Evolutionary conservation across 2,797 vertebrate genomes (phyloP).

Genomic region (Syngnathus rostellatus): DNA sequence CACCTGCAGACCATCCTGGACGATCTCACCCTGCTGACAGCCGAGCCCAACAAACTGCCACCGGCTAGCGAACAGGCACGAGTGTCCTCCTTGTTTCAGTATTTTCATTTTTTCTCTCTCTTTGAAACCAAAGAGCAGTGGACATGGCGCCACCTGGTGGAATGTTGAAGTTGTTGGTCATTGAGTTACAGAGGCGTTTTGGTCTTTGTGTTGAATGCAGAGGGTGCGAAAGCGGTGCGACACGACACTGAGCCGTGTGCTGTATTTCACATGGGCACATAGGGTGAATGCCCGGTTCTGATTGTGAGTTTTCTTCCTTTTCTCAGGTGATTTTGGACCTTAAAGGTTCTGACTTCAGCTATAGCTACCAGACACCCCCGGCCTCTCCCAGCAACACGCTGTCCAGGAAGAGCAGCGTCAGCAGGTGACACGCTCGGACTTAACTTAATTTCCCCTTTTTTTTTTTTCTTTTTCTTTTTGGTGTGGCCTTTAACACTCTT

Average conservation of each 20-base stretch:
- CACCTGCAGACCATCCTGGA: slow-evolving; percentile 78
- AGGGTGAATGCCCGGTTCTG: too few relatives aligned
- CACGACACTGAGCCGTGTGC: too few relatives aligned
- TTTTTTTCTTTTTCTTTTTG: not conserved
- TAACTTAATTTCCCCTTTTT: not conserved
- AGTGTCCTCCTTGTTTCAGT: too few relatives aligned
- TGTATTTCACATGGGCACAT: too few relatives aligned
- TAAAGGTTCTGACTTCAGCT: slow-evolving; percentile 75
- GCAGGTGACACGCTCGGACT: slow-evolving; percentile 58
- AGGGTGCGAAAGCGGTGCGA: too few relatives aligned
- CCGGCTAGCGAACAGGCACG: slow-evolving; percentile 73
- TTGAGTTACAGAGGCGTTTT: too few relatives aligned
- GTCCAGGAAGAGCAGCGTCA: slow-evolving; percentile 78
- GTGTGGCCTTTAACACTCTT: not conserved
- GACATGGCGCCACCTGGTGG: not conserved
- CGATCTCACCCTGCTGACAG: slow-evolving; percentile 69
- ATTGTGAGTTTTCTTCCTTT: not conserved
- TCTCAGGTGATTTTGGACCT: slow-evolving; percentile 75
- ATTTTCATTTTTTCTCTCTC: not conserved
- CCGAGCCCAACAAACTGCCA: slow-evolving; percentile 72
- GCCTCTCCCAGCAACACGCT: slow-evolving; percentile 73
- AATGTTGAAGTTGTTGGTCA: not conserved
- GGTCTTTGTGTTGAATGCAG: too few relatives aligned
- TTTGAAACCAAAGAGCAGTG: too few relatives aligned
- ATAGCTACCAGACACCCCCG: slow-evolving; percentile 76